Percentiles rank a stretch among this genome's conserved stretches.
These are phyloP conservation scores for Bombus difficillimus DNA, from an alignment of 1,140 invertebrate species.

Conservation along the genomic window DNA sequence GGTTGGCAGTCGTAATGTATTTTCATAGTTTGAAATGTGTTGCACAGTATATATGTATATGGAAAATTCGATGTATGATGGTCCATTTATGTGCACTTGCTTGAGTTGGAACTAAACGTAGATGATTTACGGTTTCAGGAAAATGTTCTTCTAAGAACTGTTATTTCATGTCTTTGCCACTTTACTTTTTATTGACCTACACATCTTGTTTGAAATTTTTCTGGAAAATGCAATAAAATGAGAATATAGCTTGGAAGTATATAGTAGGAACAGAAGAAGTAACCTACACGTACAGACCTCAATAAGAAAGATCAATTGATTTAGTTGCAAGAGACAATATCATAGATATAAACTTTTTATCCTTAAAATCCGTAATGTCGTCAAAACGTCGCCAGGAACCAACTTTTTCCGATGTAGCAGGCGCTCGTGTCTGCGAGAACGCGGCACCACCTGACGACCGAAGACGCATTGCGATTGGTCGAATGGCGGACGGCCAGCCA, in stretches of 20 bases:
- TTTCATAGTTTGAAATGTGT: neutral
- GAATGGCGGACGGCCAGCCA: neutral
- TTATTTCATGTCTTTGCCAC: neutral
- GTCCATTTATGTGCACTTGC: neutral
- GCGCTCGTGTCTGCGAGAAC: neutral
- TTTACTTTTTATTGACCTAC: neutral
- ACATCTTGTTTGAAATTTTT: neutral
- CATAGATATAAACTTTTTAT: neutral
- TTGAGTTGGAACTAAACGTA: neutral
- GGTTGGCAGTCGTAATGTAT: neutral
- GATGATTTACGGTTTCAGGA: neutral
- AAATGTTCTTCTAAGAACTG: neutral
- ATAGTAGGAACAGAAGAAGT: neutral
- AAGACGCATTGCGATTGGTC: conserved; percentile 40
- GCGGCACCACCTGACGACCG: conserved; percentile 31
- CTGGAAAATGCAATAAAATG: neutral
- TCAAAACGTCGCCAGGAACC: neutral
- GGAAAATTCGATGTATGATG: neutral
- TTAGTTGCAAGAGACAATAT: too few relatives aligned
- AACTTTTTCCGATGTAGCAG: conserved; percentile 35
- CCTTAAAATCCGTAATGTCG: neutral
- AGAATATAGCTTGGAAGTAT: neutral
- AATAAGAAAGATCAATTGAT: neutral
- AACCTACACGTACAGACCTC: neutral
- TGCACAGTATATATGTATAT: too few relatives aligned